A percentile compares a stretch with the other conserved stretches of the same genome.
These are phyloP conservation scores for Argentina silus DNA, from an alignment of 2,797 vertebrate species.

Conservation along the genomic window DNA sequence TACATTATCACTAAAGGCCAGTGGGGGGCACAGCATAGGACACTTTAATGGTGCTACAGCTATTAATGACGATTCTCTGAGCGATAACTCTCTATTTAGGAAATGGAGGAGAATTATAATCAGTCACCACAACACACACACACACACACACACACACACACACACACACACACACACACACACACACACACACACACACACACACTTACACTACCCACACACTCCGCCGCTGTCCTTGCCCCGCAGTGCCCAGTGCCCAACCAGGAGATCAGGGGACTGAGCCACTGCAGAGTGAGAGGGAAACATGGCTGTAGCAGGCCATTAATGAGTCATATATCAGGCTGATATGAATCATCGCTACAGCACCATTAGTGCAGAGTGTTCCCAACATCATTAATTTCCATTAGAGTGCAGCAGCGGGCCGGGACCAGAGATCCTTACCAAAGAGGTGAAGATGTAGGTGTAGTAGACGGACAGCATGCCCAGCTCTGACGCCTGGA, in stretches of 20 bases:
- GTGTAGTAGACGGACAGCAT: conserved; percentile 98
- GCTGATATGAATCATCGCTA: conserved; percentile 68
- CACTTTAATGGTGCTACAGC: too few species aligned
- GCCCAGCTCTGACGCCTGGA: conserved; percentile 80
- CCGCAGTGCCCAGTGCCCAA: conserved; percentile 10
- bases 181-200: too few species aligned
- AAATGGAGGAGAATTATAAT: too few species aligned
- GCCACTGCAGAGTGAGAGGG: conserved; percentile 52
- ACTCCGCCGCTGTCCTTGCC: conserved; percentile 15
- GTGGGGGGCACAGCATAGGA: not conserved
- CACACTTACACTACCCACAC: conserved; percentile 6
- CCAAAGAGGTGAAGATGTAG: conserved; percentile 99
- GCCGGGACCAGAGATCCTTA: conserved; percentile 73
- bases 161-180: too few species aligned
- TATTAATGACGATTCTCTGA: too few species aligned
- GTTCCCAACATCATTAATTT: conserved; percentile 70
- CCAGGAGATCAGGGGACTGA: conserved; percentile 70
- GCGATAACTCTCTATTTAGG: too few species aligned
- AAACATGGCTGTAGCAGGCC: conserved; percentile 54
- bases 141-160: too few species aligned
- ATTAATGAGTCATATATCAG: conserved; percentile 72
- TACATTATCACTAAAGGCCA: too few species aligned
- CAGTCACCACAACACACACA: too few species aligned
- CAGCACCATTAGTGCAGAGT: conserved; percentile 65
- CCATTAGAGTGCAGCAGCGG: conserved; percentile 61